Evolutionary conservation across 2,888 invertebrate genomes (phyloP), one percentile per base, ranked within the genome.

Genomic region (Geotrupes spiniger): DNA sequence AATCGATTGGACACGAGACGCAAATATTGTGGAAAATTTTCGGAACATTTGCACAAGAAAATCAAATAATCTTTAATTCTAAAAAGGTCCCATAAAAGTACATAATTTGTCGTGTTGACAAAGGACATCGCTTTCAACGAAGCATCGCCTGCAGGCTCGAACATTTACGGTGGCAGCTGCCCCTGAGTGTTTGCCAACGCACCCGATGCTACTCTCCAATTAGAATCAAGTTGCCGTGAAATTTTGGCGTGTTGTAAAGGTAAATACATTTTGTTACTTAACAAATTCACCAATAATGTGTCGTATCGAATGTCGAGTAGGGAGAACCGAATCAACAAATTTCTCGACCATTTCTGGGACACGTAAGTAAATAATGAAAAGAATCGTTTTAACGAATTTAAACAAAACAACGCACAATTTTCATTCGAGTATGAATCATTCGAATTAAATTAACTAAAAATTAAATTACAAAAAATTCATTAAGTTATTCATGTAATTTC

Each of bases 201-300:
- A 50, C 49, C 47, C 46, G 48, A 42, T 37, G 49, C 39, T 11
- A 46, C 49, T 44, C 57, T 58, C 55, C 58, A 60, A 60, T 60
- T 60, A 60, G 51, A 58, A 49, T 52, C 55, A 60, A 60, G 57
- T 60, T 58, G 53, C 57, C 60, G 60, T 60, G 60, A 60, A 60
- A 54, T 54, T 54, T 46, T 31, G 51, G 46, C 27, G 50, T 48
- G 42, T 39, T 27, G 42, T 42, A 12, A 37, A 38, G 42, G 48
- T 42, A 48, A 48, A 48, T 43, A 49, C 43, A 57, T 55, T 53
- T 57, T 57, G 54, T 54, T 54, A 54, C 54, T 54, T 54, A 54
- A 54, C 54, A 54, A 54, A 54, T 54, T 54, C 54, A 54, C 51
- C 54, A 54, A 51, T 51, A 54, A 54, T 51, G 51, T 46, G 36